These are phyloP conservation scores for Microplitis manilae DNA, from an alignment of 2,888 invertebrate genomes.

Conservation along the genomic window DNA sequence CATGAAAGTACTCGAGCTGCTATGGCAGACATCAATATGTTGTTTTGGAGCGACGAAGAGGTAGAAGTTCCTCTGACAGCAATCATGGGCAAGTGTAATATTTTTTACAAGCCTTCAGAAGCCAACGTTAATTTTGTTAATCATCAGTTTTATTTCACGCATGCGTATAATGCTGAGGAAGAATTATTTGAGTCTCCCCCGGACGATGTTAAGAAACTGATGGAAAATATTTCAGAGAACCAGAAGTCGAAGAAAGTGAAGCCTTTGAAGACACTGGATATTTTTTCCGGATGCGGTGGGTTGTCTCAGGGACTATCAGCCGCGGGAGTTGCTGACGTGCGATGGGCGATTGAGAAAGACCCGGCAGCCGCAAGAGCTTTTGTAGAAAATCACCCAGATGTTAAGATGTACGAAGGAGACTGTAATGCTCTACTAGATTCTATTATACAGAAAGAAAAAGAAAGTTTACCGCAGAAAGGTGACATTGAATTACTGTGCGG, in stretches of 20 bases:
- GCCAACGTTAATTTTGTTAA: slow-evolving; percentile 71
- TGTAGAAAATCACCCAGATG: slow-evolving; percentile 81
- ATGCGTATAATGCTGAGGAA: slow-evolving; percentile 77
- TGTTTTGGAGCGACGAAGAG: slow-evolving; percentile 85
- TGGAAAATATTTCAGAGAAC: slow-evolving; percentile 77
- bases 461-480: slow-evolving; percentile 81
- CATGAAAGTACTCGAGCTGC: slow-evolving; percentile 75
- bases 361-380: slow-evolving; percentile 86
- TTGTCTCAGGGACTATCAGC: slow-evolving; percentile 83
- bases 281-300: slow-evolving; percentile 90
- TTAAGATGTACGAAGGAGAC: slow-evolving; percentile 86
- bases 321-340: slow-evolving; percentile 79
- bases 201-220: slow-evolving; percentile 72
- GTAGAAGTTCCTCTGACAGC: slow-evolving; percentile 74
- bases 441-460: slow-evolving; percentile 72
- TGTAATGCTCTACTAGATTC: slow-evolving; percentile 82
- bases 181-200: slow-evolving; percentile 78
- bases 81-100: slow-evolving; percentile 80
- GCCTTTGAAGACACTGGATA: slow-evolving; percentile 79
- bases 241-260: slow-evolving; percentile 73
- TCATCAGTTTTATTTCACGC: slow-evolving; percentile 82
- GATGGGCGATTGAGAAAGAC: slow-evolving; percentile 88
- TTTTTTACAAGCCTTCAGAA: slow-evolving; percentile 77
- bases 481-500: slow-evolving; percentile 89
- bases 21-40: slow-evolving; percentile 80